These are phyloP conservation scores for Dicranocentrus wangi DNA, from an alignment of 2,888 invertebrate species.

Conservation along the genomic window DNA sequence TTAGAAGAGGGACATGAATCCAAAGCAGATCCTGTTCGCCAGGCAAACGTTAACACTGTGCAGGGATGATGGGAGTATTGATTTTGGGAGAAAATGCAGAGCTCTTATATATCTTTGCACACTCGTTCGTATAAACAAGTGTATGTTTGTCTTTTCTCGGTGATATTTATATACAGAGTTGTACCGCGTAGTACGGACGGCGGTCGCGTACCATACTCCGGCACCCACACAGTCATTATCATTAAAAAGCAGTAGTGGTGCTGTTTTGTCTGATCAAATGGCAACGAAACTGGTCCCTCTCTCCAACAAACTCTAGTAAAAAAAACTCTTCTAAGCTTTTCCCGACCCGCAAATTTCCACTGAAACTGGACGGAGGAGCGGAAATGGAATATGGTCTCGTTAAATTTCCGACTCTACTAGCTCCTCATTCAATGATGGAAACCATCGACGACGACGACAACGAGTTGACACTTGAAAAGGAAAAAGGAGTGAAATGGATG, in stretches of 20 bases:
- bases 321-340: no score
- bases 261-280: background rate
- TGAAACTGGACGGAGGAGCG: no score
- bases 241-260: background rate
- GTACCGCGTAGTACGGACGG: background rate
- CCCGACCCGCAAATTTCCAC: no score
- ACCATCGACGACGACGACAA: no score
- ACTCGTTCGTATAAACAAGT: no score
- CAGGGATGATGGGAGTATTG: conserved; percentile 43
- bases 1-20: background rate
- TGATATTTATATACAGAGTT: background rate
- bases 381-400: no score
- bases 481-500: no score
- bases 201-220: background rate
- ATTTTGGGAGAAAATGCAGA: conserved; percentile 30
- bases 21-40: conserved; percentile 5
- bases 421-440: no score
- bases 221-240: background rate
- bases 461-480: no score
- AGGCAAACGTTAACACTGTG: background rate
- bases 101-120: background rate
- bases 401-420: no score
- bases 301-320: no score
- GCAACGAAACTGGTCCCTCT: background rate
- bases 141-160: background rate